Base-by-base conservation (phyloP, 2,113 vertebrate species). In the Speoplatyrhinus poulsoni region DNA sequence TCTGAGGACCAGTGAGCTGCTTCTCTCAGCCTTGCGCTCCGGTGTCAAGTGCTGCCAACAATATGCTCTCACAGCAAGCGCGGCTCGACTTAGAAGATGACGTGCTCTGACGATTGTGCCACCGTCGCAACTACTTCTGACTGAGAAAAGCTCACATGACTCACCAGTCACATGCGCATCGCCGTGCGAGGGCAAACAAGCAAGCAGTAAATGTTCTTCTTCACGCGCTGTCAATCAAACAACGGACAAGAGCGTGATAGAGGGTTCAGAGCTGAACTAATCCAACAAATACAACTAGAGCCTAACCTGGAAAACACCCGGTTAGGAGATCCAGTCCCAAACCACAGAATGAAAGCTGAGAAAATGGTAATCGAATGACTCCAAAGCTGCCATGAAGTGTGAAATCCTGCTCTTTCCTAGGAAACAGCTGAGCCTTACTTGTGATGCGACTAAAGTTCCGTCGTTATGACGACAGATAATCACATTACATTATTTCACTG, bases 21-120 rank as follows among this genome's bases (percentile, higher is more conserved):
- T 81, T 84, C 84, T 75, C 85, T 84, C 86, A 84, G 79, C 72
- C 73, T 69, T 62, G 49, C 60, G 72, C 83, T 81, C 73, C 62
- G 1, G 70, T 86, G 88, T 91, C 89, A 92, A 92, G 90, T 89
- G 87, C 85, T 72, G 87, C 87, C 89, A 87, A 92, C 89, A 92
- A 91, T 90, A 90, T 86, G 83, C 85, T 90, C 89, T 92, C 82
- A 87, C 80, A 67, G 79, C 80, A 78, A 91, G 87, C 78, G 80
- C 81, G 36, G 83, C 83, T 89, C 82, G 60, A 88, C 84, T 89
- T 82, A 36, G 70, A 67, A 85, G 82, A 78, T 73, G 62, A 72
- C 75, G 67, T 61, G 83, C 87, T 87, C 76, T 72, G 5, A 50
- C 70, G 85, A 89, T 74, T 79, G 82, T 84, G 79, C 77, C 83